Evolutionary conservation across 2,888 invertebrate species (phyloP).

Genomic region (Teinopalpus imperialis): DNA sequence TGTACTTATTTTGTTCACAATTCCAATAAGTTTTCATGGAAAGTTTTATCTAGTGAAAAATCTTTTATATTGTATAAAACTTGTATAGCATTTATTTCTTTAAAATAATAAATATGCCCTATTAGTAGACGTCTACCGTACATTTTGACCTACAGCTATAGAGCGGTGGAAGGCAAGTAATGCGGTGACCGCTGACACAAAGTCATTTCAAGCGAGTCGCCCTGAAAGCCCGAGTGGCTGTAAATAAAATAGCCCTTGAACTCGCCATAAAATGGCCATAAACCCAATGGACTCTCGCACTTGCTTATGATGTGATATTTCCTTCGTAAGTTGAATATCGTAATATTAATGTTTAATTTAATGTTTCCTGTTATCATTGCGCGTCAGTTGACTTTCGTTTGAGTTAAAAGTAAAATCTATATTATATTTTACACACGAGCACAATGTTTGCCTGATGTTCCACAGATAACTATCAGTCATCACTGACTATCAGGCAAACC

Average conservation of each 20-base stretch:
- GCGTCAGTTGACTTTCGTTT: neutral
- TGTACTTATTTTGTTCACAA: too few relatives aligned
- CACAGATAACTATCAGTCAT: too few relatives aligned
- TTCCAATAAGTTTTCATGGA: too few relatives aligned
- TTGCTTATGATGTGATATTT: slow-evolving; percentile 10
- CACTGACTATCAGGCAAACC: too few relatives aligned
- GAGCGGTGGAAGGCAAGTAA: slow-evolving; percentile 1
- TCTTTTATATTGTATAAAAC: too few relatives aligned
- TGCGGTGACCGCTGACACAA: slow-evolving; percentile 1
- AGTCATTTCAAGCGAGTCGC: slow-evolving; percentile 6
- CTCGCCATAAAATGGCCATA: slow-evolving; percentile 18
- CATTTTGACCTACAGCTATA: neutral
- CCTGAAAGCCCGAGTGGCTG: slow-evolving; percentile 6
- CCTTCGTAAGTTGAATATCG: slow-evolving; percentile 1
- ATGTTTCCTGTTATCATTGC: neutral
- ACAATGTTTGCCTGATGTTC: too few relatives aligned
- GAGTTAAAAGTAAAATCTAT: neutral
- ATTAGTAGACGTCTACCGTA: too few relatives aligned
- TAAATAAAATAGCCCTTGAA: slow-evolving; percentile 23
- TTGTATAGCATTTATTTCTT: too few relatives aligned
- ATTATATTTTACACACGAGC: too few relatives aligned
- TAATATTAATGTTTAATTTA: slow-evolving; percentile 5
- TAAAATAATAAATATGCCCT: too few relatives aligned
- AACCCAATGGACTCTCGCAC: slow-evolving; percentile 17
- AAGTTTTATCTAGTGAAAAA: too few relatives aligned